A percentile compares a stretch with the other conserved stretches of the same genome.
These are phyloP conservation scores for Lamellibrachia satsuma DNA, from an alignment of 2,888 invertebrate genomes.

Conservation along the genomic window DNA sequence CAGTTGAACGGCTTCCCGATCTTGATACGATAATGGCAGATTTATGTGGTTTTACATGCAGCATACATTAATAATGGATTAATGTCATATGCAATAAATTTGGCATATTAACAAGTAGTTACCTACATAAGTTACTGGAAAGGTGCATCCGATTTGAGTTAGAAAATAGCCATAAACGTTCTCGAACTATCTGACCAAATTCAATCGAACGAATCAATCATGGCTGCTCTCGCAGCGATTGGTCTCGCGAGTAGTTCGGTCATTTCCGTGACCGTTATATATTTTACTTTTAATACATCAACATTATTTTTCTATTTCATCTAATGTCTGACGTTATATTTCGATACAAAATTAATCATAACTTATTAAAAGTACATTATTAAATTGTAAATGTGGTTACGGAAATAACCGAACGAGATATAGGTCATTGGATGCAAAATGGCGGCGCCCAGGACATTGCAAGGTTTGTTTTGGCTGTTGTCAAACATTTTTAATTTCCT, in stretches of 20 bases:
- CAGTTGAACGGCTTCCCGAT: constrained; percentile 17
- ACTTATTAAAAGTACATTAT: neutral
- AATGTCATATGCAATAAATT: neutral
- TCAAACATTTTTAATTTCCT: neutral
- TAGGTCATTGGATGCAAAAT: neutral
- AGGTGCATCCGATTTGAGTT: constrained; percentile 13
- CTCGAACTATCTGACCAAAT: neutral
- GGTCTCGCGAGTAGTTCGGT: constrained; percentile 1
- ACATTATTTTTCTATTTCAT: neutral
- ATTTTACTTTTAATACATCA: neutral
- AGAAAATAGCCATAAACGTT: neutral
- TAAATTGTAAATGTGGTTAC: neutral
- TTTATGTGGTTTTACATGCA: constrained; percentile 12
- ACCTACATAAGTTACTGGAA: constrained; percentile 13
- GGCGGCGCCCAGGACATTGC: constrained; percentile 17
- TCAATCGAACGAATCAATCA: constrained; percentile 17
- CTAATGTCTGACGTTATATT: neutral
- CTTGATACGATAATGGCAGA: constrained; percentile 12
- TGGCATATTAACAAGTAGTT: neutral
- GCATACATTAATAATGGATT: neutral
- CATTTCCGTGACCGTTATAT: constrained; percentile 17
- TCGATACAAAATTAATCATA: neutral
- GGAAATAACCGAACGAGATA: constrained; percentile 11
- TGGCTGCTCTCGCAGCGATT: constrained; percentile 17
- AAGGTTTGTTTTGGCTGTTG: constrained; percentile 6